Conservation (phyloP, 1,140 invertebrate genomes). For the Sinonovacula constricta region DNA sequence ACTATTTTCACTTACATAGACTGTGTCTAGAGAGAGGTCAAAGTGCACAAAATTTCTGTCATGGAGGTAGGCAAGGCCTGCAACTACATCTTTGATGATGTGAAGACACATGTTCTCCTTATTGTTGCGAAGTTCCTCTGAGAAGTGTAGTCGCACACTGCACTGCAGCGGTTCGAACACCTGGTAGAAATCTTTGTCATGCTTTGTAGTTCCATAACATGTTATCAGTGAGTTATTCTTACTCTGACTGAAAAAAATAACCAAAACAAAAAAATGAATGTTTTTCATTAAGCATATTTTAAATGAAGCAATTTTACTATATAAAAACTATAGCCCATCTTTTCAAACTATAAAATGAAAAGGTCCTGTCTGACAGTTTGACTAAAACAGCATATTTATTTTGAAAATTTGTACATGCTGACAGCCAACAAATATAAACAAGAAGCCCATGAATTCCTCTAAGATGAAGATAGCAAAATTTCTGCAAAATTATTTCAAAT, state of each 20-base stretch:
- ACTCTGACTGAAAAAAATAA: not conserved
- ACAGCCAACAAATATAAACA: no score
- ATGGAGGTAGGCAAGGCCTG: slow-evolving; percentile 51
- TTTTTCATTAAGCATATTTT: no score
- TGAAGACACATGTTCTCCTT: slow-evolving; percentile 15
- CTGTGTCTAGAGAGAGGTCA: slow-evolving; percentile 54
- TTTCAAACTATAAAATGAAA: no score
- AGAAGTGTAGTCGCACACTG: slow-evolving; percentile 8
- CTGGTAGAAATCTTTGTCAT: slow-evolving; percentile 5
- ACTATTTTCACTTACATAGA: slow-evolving; percentile 44
- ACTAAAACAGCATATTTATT: no score
- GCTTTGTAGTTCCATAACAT: slow-evolving; percentile 8
- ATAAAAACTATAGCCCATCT: no score
- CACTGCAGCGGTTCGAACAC: slow-evolving; percentile 30
- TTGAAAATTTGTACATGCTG: no score
- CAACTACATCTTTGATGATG: slow-evolving; percentile 31
- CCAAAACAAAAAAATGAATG: not conserved
- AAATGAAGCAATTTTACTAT: no score
- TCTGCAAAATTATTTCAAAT: no score
- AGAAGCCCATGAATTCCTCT: no score
- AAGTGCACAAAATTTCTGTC: slow-evolving; percentile 49
- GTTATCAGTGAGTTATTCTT: slow-evolving; percentile 5
- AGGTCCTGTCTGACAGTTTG: no score
- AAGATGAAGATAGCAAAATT: no score
- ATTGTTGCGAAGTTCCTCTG: not conserved